Base-by-base conservation (phyloP, 2,113 vertebrate genomes). In the Salvelinus alpinus region DNA sequence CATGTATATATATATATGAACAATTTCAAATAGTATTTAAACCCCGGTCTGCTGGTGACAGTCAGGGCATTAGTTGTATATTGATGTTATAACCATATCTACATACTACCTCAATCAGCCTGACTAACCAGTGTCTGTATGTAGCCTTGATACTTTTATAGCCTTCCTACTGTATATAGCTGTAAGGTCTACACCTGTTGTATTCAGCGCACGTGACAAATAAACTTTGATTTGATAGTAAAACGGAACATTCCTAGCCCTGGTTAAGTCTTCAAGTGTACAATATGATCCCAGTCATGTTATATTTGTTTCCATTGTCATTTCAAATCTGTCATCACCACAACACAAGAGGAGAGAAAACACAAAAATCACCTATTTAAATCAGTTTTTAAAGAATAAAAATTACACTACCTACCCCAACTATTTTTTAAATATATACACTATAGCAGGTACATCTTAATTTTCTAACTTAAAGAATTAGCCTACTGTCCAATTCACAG, bases 321-420 rank as follows among this genome's bases (percentile, higher is more conserved):
- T 73, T 79, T 67, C 70, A 81, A 81, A 71, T 78, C 79, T 72
- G 11, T 5, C 3, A 70, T 88, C 83, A 88, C 9, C 38, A 44
- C 82, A 74, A 84, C 75, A 84, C 85, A 80, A 60, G 38, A 44
- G 38, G 82, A 87, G 62, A 75, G 54, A 81, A 86, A 82, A 78
- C 31, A 86, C 5, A 80, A 81, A 29, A 29, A 4, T 48, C 68
- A 80, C 71, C 83, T 82, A 88, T 72, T 77, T 90, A 88, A 86
- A 81, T 86, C 75, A 3, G 3, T 29, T 48, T 78, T 82, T 34
- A 7, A 72, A 83, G 82, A 89, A 91, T 89, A 91, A 90, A 62
- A 91, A 90, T 80, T 82, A 62, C 80, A 85, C 88, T 91, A 88
- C 91, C 89, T 91, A 88, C 87, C 81, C 38, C 85, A 91, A 79